Conservation (phyloP, 2,797 vertebrate genomes). For the Trematomus bernacchii region DNA sequence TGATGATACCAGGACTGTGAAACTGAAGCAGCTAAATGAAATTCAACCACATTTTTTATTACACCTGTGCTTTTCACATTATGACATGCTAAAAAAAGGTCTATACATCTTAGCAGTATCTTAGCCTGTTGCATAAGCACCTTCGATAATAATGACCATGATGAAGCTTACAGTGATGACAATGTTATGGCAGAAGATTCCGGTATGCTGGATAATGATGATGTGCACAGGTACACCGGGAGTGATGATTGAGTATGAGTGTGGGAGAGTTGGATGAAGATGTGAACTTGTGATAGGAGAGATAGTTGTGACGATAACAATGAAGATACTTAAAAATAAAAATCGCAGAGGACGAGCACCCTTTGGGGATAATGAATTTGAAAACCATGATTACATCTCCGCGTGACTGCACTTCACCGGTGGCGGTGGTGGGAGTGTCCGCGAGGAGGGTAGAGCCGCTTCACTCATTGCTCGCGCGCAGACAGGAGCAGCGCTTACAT, state of each 20-base stretch:
- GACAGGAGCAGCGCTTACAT: conserved; percentile 35
- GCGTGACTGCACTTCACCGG: conserved; percentile 54
- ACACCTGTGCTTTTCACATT: too few relatives aligned
- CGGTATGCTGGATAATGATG: background rate
- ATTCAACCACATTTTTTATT: too few relatives aligned
- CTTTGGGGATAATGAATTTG: conserved; percentile 3
- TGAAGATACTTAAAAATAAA: background rate
- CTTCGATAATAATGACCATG: background rate
- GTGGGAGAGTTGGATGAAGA: background rate
- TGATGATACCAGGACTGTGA: background rate
- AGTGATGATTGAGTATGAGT: background rate
- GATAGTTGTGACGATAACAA: background rate
- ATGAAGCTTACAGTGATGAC: background rate
- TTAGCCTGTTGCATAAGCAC: background rate
- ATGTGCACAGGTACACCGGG: background rate
- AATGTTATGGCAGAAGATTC: background rate
- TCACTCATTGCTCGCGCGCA: conserved; percentile 46
- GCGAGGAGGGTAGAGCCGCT: conserved; percentile 49
- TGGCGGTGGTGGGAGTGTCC: conserved; percentile 80
- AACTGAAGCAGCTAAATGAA: too few relatives aligned
- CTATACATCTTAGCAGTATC: background rate
- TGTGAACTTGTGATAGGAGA: background rate
- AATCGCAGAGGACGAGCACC: background rate
- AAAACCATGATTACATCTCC: background rate
- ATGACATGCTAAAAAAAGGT: too few relatives aligned